phyloP scores from a whole-genome alignment of 1,140 invertebrate species.

The Asobara japonica region DNA sequence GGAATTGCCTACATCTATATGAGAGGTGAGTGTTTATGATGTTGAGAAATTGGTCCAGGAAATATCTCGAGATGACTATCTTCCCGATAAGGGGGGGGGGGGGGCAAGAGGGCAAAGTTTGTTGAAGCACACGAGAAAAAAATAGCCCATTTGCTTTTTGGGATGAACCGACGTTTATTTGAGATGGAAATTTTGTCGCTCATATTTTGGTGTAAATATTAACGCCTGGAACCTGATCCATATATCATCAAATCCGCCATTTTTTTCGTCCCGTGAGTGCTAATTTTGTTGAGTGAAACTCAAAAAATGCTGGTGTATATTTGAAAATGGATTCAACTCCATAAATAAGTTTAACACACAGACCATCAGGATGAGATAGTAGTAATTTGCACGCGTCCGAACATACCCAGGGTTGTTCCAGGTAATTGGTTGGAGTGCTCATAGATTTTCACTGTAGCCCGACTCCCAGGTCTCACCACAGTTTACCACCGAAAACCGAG shows the following conservation, averaged over 20 bases:
- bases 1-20: constrained; percentile 83
- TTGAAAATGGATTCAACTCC: not conserved
- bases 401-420: constrained; percentile 13
- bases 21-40: constrained; percentile 69
- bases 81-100: too few species aligned
- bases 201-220: too few species aligned
- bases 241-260: too few species aligned
- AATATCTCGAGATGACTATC: too few species aligned
- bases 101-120: too few species aligned
- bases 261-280: not conserved
- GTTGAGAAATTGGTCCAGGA: too few species aligned
- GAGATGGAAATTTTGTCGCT: too few species aligned
- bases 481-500: constrained; percentile 5
- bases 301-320: not conserved
- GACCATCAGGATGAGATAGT: constrained; percentile 15
- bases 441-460: constrained; percentile 3
- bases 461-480: not conserved
- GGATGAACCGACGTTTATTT: too few species aligned
- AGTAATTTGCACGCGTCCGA: constrained; percentile 10
- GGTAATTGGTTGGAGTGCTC: constrained; percentile 16
- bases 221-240: too few species aligned
- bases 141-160: too few species aligned
- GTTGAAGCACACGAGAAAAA: too few species aligned
- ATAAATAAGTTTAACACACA: constrained; percentile 14
- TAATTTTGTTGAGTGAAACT: not conserved